phyloP scores from a whole-genome alignment of 2,888 invertebrate species.

The Unio delphinus region DNA sequence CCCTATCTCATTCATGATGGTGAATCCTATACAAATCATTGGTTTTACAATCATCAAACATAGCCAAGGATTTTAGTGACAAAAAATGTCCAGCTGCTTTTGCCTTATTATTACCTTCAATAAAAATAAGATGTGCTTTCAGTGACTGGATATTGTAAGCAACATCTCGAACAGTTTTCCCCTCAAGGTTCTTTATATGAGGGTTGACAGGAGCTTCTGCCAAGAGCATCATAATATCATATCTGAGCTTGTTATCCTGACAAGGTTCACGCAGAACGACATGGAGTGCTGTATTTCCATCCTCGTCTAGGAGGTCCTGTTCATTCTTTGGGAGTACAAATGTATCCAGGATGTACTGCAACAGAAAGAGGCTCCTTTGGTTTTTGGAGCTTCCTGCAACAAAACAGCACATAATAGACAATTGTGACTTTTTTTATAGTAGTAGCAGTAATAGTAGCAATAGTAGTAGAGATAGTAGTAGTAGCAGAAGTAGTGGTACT shows the following conservation, averaged over 20 bases:
- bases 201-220: conserved; percentile 34
- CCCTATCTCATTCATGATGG: no score
- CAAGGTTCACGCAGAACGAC: conserved; percentile 14
- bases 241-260: neutral
- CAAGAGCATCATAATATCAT: conserved; percentile 28
- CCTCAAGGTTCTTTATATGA: conserved; percentile 24
- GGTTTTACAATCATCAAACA: no score
- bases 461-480: no score
- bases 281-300: conserved; percentile 50
- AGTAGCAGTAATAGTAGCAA: no score
- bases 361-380: conserved; percentile 4
- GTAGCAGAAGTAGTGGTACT: no score
- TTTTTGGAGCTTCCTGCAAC: neutral
- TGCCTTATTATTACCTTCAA: no score
- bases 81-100: no score
- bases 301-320: conserved; percentile 34
- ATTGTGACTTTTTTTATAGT: neutral
- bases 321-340: conserved; percentile 16
- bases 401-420: neutral
- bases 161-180: conserved; percentile 14
- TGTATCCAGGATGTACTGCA: conserved; percentile 30
- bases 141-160: no score
- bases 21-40: no score
- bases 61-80: no score
- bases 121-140: no score